A percentile compares a stretch with the other conserved stretches of the same genome.
These are phyloP conservation scores for Lerema accius DNA, from an alignment of 1,140 invertebrate genomes.

Conservation along the genomic window DNA sequence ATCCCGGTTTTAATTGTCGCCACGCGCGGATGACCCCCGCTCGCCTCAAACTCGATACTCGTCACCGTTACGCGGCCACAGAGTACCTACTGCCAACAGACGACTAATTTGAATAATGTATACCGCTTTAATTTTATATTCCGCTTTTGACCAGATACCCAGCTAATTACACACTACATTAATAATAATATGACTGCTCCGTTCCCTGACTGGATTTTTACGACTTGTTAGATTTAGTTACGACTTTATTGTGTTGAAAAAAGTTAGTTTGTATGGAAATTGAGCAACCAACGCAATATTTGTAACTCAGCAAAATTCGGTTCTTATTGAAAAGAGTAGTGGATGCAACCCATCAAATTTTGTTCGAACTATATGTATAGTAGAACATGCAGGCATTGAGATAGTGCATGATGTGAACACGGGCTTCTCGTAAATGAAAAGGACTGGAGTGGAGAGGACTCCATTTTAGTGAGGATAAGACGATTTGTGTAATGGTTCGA, in stretches of 20 bases:
- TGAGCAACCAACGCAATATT: no score
- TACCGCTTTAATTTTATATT: conserved; percentile 29
- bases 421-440: no score
- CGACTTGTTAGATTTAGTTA: neutral
- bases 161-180: conserved; percentile 4
- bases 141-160: conserved; percentile 17
- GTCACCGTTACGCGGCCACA: conserved; percentile 37
- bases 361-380: no score
- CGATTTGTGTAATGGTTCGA: no score
- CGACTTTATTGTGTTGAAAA: neutral
- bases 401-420: no score
- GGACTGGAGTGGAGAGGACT: no score
- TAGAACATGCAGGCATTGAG: no score
- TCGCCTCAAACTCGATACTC: conserved; percentile 46
- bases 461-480: no score
- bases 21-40: conserved; percentile 69
- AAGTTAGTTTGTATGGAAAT: no score
- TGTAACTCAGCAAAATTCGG: no score
- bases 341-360: no score
- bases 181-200: neutral
- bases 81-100: conserved; percentile 15
- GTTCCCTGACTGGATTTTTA: neutral
- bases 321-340: no score
- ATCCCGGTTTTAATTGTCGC: conserved; percentile 80
- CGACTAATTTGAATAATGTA: conserved; percentile 35